Evolutionary conservation across 2,797 vertebrate species (phyloP).

Genomic region (Babyrousa celebensis): DNA sequence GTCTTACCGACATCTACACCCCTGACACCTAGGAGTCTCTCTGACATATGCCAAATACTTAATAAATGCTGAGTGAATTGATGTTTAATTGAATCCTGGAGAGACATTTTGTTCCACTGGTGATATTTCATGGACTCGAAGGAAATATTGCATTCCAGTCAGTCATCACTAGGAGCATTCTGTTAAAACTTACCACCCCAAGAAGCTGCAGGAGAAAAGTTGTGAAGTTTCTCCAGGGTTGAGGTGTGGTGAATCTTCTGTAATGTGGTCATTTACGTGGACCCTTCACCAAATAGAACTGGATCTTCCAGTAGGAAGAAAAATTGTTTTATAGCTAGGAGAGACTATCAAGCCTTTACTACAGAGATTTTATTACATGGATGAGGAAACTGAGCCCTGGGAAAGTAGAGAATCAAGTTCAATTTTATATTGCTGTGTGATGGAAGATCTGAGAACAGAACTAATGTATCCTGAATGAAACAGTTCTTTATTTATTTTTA

Average conservation of each 20-base stretch:
- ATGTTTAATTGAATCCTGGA: background rate
- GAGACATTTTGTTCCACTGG: background rate
- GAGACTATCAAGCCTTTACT: background rate
- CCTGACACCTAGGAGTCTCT: background rate
- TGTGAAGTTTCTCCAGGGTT: background rate
- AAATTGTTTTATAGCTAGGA: conserved; percentile 26
- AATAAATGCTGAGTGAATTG: conserved; percentile 1
- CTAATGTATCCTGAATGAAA: background rate
- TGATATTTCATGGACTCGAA: background rate
- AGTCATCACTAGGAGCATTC: background rate
- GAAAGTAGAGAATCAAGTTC: background rate
- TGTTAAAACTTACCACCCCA: background rate
- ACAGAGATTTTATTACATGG: background rate
- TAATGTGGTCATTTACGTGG: background rate
- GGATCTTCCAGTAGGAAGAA: background rate
- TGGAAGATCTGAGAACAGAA: background rate
- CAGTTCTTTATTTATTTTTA: background rate
- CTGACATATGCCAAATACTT: background rate
- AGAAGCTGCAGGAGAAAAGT: background rate
- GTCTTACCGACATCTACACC: background rate
- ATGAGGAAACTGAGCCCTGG: background rate
- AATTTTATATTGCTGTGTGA: background rate
- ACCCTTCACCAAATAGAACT: background rate
- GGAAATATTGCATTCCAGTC: background rate
- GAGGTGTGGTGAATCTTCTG: background rate